phyloP scores from a whole-genome alignment of 2,888 invertebrate genomes.

The Cephalotes varians region DNA sequence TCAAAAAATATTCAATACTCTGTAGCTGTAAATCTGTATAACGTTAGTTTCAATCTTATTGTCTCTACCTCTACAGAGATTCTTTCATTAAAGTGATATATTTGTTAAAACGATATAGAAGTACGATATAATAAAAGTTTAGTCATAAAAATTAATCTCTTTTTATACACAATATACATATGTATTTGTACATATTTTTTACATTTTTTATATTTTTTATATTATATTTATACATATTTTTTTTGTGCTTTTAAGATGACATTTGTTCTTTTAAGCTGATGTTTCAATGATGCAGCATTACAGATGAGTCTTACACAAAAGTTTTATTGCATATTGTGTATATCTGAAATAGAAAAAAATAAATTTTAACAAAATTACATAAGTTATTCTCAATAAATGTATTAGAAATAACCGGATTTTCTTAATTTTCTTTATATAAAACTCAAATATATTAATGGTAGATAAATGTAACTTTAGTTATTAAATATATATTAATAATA shows the following conservation, averaged over 20 bases:
- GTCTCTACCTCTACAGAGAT: neutral
- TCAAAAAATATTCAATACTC: neutral
- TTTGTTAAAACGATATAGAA: neutral
- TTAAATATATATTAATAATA: conserved; percentile 9
- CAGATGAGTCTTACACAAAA: conserved; percentile 16
- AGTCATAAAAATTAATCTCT: neutral
- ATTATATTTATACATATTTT: too few species aligned
- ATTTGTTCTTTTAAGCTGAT: too few species aligned
- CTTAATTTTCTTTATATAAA: conserved; percentile 7
- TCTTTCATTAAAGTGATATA: conserved; percentile 1
- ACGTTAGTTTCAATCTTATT: neutral
- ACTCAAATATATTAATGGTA: neutral
- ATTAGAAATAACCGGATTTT: neutral
- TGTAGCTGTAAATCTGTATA: neutral
- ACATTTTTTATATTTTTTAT: too few species aligned
- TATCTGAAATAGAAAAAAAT: conserved; percentile 9
- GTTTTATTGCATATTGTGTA: conserved; percentile 61
- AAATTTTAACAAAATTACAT: neutral
- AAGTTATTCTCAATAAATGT: neutral
- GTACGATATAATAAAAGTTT: neutral
- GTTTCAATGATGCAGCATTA: neutral
- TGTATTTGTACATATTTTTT: neutral
- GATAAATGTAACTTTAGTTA: neutral
- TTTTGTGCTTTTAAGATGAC: neutral
- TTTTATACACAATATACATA: neutral